phyloP scores from a whole-genome alignment of 2,797 vertebrate species.

The Hapalemur alaotrensis region DNA sequence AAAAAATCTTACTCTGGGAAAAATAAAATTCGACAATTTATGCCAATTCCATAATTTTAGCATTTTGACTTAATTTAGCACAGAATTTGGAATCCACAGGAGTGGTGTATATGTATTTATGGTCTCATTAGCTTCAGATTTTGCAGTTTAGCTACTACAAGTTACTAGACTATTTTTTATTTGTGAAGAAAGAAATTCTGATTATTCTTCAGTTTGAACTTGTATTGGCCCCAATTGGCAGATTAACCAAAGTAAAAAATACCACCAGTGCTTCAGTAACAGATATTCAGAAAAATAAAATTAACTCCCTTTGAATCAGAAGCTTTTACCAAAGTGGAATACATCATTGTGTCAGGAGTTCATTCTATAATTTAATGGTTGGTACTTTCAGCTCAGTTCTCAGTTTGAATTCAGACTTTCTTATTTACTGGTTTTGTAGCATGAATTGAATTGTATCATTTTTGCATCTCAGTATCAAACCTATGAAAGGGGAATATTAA shows the following conservation, averaged over 20 bases:
- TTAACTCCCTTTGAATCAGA: conserved; percentile 16
- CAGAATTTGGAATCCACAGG: conserved; percentile 43
- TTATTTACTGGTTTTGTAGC: neutral
- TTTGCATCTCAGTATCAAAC: neutral
- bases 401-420: neutral
- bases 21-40: conserved; percentile 62
- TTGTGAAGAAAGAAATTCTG: neutral
- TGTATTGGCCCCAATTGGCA: neutral
- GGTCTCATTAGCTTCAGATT: conserved; percentile 47
- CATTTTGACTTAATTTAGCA: conserved; percentile 65
- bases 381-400: neutral
- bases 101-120: conserved; percentile 32
- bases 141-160: neutral
- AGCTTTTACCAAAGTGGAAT: neutral
- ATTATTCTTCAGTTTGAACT: conserved; percentile 25
- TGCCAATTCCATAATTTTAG: conserved; percentile 63
- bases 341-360: neutral
- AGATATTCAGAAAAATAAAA: conserved; percentile 21
- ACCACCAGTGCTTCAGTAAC: neutral
- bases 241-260: conserved; percentile 32
- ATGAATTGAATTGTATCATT: neutral
- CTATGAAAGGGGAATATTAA: neutral
- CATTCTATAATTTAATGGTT: neutral
- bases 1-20: conserved; percentile 51
- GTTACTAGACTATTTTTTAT: conserved; percentile 19